Percentiles rank a stretch among this genome's conserved stretches.
phyloP scores from a whole-genome alignment of 2,797 vertebrate genomes.

The Girardinus metallicus region DNA sequence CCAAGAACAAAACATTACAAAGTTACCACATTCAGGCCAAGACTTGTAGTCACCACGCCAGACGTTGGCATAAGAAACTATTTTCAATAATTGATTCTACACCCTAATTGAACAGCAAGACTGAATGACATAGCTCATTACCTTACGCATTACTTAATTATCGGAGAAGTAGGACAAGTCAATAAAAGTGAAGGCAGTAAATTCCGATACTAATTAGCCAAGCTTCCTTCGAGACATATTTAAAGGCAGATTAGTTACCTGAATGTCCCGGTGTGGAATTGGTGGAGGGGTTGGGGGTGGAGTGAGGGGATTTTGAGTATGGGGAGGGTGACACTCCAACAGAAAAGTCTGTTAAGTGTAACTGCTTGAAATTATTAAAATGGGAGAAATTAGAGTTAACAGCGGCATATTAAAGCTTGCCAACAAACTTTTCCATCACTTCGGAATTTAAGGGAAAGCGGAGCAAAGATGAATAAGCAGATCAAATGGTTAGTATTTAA shows the following conservation, averaged over 20 bases:
- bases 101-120: conserved; percentile 99
- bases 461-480: background rate
- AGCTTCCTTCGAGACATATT: conserved; percentile 99
- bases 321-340: conserved; percentile 59
- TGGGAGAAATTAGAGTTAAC: conserved; percentile 66
- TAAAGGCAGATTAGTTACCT: conserved; percentile 99
- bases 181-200: conserved; percentile 99
- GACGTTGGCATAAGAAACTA: conserved; percentile 89
- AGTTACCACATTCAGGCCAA: conserved; percentile 41
- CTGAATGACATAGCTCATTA: conserved; percentile 99
- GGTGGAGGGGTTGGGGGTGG: conserved; percentile 83
- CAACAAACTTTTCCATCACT: conserved; percentile 15
- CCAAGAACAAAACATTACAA: conserved; percentile 14
- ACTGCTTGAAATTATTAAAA: conserved; percentile 74
- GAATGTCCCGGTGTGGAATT: conserved; percentile 91
- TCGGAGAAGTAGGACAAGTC: conserved; percentile 99
- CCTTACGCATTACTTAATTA: conserved; percentile 99
- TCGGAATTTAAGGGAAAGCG: conserved; percentile 4
- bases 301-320: conserved; percentile 60
- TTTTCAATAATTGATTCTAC: conserved; percentile 99
- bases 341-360: conserved; percentile 79
- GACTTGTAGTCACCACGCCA: conserved; percentile 57
- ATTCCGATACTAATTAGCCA: conserved; percentile 99
- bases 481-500: background rate
- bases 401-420: conserved; percentile 55